These are phyloP conservation scores for Bubalus kerabau DNA, from an alignment of 2,113 vertebrate genomes.

Conservation along the genomic window DNA sequence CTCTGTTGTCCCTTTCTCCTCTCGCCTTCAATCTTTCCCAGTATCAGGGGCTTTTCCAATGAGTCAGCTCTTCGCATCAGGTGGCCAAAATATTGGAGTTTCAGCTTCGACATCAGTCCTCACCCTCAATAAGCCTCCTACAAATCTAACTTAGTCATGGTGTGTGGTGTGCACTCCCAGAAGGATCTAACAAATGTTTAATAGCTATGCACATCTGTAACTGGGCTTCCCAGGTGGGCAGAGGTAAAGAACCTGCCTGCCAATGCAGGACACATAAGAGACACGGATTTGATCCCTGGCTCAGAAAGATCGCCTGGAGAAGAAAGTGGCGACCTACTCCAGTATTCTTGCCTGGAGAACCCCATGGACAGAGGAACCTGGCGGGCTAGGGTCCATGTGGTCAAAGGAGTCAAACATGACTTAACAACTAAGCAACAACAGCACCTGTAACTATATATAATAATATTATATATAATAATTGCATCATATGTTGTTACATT, in stretches of 20 bases:
- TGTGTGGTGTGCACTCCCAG: not conserved
- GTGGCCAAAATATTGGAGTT: not conserved
- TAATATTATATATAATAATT: not conserved
- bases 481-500: not conserved
- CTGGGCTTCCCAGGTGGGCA: not conserved
- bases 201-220: not conserved
- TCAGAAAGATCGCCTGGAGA: not conserved
- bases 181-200: not conserved
- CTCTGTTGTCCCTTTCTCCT: rapidly evolving
- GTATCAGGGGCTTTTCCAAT: not conserved
- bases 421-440: not conserved
- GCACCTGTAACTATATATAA: not conserved
- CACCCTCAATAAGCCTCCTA: not conserved
- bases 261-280: not conserved
- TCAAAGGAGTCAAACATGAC: not conserved
- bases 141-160: not conserved
- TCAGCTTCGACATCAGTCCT: not conserved
- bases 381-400: not conserved
- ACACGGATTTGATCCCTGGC: rapidly evolving
- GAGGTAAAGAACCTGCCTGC: not conserved
- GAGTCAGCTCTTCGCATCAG: not conserved
- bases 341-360: not conserved
- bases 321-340: not conserved
- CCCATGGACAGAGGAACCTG: not conserved
- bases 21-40: not conserved